Evolutionary conservation across 2,113 vertebrate species (phyloP).

Genomic region (Pelecanus crispus): DNA sequence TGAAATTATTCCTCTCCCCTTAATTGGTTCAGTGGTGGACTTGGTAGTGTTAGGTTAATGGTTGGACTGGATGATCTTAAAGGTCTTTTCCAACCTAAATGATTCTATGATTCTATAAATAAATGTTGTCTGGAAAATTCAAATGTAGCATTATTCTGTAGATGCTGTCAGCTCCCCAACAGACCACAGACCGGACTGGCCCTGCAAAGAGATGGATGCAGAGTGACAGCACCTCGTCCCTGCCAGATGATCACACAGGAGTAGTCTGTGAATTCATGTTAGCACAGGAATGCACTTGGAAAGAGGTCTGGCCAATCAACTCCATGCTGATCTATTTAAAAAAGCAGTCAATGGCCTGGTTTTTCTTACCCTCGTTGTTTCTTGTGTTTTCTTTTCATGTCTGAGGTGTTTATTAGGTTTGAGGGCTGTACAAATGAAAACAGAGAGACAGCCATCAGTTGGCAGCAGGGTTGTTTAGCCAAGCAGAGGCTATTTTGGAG

Average conservation of each 20-base stretch:
- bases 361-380: conserved; percentile 3
- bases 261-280: not conserved
- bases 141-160: not conserved
- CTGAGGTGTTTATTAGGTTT: conserved; percentile 16
- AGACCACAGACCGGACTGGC: not conserved
- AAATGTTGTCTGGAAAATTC: not conserved
- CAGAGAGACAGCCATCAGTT: not conserved
- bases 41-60: too few relatives aligned
- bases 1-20: too few relatives aligned
- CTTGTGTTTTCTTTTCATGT: conserved; percentile 18
- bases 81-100: too few relatives aligned
- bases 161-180: not conserved
- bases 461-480: not conserved
- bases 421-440: conserved; percentile 9
- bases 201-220: not conserved
- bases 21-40: too few relatives aligned
- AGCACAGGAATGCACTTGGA: not conserved
- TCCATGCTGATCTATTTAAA: not conserved
- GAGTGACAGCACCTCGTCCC: not conserved
- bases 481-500: not conserved
- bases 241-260: conserved; percentile 26
- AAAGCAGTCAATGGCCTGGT: not conserved
- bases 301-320: not conserved
- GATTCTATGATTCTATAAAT: too few relatives aligned
- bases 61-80: too few relatives aligned